Conservation (phyloP, 2,797 vertebrate genomes). For the Gila robusta region DNA sequence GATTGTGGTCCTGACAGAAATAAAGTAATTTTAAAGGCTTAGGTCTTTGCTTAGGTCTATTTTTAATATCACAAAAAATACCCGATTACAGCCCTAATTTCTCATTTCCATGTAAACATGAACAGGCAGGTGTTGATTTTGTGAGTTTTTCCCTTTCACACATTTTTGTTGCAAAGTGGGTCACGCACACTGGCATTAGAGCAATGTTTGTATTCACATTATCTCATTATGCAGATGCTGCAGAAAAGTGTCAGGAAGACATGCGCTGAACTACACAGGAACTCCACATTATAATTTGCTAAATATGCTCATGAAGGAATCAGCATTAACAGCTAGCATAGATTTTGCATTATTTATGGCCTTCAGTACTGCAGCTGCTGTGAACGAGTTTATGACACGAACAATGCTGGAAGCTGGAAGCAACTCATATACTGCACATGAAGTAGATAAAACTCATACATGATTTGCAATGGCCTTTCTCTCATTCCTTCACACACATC, state of each 20-base stretch:
- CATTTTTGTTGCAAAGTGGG: slow-evolving; percentile 21
- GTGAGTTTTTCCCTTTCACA: background rate
- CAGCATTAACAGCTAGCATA: background rate
- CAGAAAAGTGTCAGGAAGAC: background rate
- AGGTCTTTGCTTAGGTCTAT: no score
- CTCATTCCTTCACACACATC: background rate
- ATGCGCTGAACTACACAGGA: background rate
- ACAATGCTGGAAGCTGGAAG: background rate
- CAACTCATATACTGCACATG: background rate
- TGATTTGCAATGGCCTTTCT: background rate
- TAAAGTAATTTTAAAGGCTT: no score
- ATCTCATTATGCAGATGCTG: slow-evolving; percentile 32
- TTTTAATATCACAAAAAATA: no score
- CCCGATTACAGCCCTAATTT: background rate
- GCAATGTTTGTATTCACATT: background rate
- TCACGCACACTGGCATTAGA: slow-evolving; percentile 11
- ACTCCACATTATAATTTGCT: background rate
- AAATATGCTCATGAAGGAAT: slow-evolving; percentile 11
- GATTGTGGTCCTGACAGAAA: no score
- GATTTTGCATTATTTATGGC: slow-evolving; percentile 55
- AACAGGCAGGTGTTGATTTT: background rate
- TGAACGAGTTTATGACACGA: slow-evolving; percentile 26
- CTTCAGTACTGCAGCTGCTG: slow-evolving; percentile 43
- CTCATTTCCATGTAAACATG: background rate
- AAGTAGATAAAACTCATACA: background rate